phyloP scores from a whole-genome alignment of 2,113 vertebrate genomes.

The Oncorhynchus clarkii region DNA sequence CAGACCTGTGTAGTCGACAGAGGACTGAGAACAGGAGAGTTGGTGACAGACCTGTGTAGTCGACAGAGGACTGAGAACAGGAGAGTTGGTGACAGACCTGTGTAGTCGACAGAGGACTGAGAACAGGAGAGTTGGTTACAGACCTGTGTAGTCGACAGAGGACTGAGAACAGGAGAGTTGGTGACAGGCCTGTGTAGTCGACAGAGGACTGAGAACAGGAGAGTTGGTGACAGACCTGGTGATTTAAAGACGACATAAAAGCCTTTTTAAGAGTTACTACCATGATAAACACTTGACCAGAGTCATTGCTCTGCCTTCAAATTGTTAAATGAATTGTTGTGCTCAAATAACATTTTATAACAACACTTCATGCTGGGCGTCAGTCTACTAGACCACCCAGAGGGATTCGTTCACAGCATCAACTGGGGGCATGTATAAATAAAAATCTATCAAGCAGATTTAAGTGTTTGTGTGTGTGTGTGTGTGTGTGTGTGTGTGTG shows the following conservation, averaged over 20 bases:
- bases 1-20: no score
- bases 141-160: no score
- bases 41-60: no score
- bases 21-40: no score
- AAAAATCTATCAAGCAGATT: background rate
- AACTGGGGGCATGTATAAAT: background rate
- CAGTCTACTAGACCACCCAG: conserved; percentile 27
- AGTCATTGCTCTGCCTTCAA: background rate
- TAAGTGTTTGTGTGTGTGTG: conserved; percentile 2
- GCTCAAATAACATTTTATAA: background rate
- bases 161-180: no score
- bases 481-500: conserved; percentile 2
- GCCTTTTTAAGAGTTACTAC: background rate
- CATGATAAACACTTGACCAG: background rate
- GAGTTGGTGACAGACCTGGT: background rate
- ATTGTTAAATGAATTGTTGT: background rate
- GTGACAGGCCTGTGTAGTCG: no score
- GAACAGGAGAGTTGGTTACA: no score
- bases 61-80: no score
- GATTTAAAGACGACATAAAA: no score
- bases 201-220: background rate
- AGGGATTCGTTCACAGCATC: conserved; percentile 2
- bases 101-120: no score
- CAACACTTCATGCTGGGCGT: background rate
- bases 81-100: no score